phyloP scores from a whole-genome alignment of 2,113 vertebrate genomes.

The Neogale vison region DNA sequence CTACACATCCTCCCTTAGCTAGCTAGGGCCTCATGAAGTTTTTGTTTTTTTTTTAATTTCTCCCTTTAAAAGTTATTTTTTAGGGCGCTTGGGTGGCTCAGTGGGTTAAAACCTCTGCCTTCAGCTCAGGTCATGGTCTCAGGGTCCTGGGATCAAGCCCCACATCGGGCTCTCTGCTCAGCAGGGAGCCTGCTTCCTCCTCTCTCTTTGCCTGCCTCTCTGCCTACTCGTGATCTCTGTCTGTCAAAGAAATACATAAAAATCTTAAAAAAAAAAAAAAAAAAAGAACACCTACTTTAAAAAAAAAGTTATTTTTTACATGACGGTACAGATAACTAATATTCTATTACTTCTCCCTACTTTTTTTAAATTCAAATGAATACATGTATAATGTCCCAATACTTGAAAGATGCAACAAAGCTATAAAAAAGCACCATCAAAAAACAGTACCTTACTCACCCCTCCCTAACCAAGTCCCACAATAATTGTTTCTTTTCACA shows the following conservation, averaged over 20 bases:
- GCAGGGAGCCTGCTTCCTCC: too few relatives aligned
- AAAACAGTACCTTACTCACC: neutral
- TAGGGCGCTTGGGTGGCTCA: neutral
- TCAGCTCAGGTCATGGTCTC: too few relatives aligned
- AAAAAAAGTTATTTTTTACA: neutral
- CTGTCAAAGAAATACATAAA: too few relatives aligned
- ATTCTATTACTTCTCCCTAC: neutral
- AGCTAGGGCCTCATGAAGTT: neutral
- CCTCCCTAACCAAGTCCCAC: neutral
- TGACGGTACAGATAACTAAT: neutral
- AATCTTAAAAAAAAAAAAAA: too few relatives aligned
- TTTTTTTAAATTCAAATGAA: neutral
- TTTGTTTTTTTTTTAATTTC: neutral
- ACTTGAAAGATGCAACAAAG: neutral
- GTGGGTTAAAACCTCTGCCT: too few relatives aligned
- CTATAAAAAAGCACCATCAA: neutral
- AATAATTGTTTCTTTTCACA: neutral
- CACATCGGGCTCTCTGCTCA: too few relatives aligned
- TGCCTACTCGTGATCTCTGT: too few relatives aligned
- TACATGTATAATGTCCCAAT: neutral
- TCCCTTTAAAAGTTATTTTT: neutral
- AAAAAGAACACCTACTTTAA: too few relatives aligned
- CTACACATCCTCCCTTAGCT: neutral
- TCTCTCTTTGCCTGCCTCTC: too few relatives aligned
- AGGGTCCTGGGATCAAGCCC: too few relatives aligned